Base-by-base conservation (phyloP, 2,113 vertebrate genomes). In the Cyrtonyx montezumae region DNA sequence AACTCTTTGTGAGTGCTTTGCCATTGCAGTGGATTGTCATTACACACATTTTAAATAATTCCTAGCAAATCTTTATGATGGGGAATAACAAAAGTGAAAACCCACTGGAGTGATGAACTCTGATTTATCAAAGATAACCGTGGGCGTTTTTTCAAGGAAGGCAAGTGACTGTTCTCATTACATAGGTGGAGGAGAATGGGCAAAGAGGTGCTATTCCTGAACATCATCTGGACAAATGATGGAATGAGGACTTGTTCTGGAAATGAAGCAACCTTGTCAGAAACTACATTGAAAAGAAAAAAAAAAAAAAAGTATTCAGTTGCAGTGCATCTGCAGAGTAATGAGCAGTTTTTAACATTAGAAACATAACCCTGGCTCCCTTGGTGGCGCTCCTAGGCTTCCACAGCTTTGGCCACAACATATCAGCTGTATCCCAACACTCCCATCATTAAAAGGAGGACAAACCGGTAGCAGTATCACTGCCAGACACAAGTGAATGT, bases 111-210 rank as follows among this genome's bases (percentile, higher is more conserved):
- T 51, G 26, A 63, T 85, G 46, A 91, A 67, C 71, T 87, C 32
- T 51, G 69, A 91, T 79, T 92, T 94, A 91, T 91, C 75, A 85
- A 68, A 74, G 46, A 43, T 32, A 83, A 26, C 49, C 79, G 65
- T 42, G 76, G 5, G 34, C 11, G 68, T 63, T 71, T 53, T 92
- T 91, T 90, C 26, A 67, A 74, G n/a, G 43, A 67, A 90, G 40
- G 14, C 23, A 46, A 70, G 11, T 40, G 14, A 30, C 42, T 74
- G 55, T 77, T 79, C 26, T 74, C 65, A 75, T 90, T 90, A 53
- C 42, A 73, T 6, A 85, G 65, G 83, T n/a, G 21, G 79, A 77
- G 36, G 36, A 34, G 89, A 82, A 85, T 25, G 5, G 23, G 10
- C 11, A 36, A 91, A 86, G 37, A 43, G 12, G 32, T 70, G 4